Base-by-base conservation (phyloP, 2,888 invertebrate species). In the Chirona hameri region DNA sequence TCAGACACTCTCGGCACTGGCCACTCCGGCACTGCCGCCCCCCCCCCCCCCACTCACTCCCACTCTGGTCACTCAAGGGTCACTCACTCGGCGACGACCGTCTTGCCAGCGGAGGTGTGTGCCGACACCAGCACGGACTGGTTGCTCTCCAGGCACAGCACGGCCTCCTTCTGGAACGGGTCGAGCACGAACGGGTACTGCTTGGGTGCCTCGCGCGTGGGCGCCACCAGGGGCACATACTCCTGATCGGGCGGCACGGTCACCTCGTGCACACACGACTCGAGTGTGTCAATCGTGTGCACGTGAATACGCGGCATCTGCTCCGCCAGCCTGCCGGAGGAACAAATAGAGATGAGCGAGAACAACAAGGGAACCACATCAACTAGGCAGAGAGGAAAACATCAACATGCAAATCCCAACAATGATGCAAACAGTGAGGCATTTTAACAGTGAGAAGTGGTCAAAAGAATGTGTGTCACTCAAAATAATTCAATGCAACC, bases 51-150 rank as follows among this genome's bases (percentile, higher is more conserved):
- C 7, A 2, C 7, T 39, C 39, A 39, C 39, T n/a, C 39, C 39
- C 39, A 39, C 39, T 5, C 39, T 39, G 39, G 39, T 39, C 39
- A 39, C 39, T 39, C 39, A 2, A 39, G 39, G 39, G 4, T 0
- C 39, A 76, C 76, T 76, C 76, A 76, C 94, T 99, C 97, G 9
- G 99, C 99, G 29, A 91, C 91, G 4, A 99, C 99, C 83, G 99
- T 99, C 91, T 99, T 99, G 82, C 99, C 99, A 80, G 99, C 99
- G 7, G 99, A 99, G 0, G 99, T 99, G 88, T 99, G 99, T 14
- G 99, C 99, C 2, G 99, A 99, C 0, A 99, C 99, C 79, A 99
- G 90, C 10, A 99, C 99, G 18, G 98, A 98, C 87, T 99, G 98
- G 87, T 96, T 93, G 88, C 99, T 99, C 87, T 99, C 98, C 86